Conservation (phyloP, 1,140 invertebrate genomes). For the Monomorium pharaonis region DNA sequence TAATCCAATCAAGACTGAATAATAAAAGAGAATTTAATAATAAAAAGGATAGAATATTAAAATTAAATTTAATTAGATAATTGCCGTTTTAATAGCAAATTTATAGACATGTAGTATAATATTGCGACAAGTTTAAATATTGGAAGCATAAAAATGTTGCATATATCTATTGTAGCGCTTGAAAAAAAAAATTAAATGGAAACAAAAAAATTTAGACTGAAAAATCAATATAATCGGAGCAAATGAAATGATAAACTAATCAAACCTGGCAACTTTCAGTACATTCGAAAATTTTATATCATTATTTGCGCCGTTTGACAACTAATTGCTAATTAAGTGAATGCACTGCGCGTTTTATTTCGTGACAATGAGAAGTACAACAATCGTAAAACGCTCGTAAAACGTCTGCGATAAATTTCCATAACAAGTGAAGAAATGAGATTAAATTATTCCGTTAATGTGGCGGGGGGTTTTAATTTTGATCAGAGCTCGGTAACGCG, state of each 20-base stretch:
- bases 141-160: not conserved
- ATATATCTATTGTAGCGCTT: not conserved
- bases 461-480: slow-evolving; percentile 29
- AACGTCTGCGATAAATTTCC: slow-evolving; percentile 35
- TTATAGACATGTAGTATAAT: not conserved
- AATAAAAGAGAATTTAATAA: not conserved
- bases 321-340: not conserved
- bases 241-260: not conserved
- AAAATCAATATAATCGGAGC: not conserved
- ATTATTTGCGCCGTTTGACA: not conserved
- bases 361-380: not conserved
- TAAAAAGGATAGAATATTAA: not conserved
- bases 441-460: slow-evolving; percentile 50
- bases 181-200: not conserved
- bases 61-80: not conserved
- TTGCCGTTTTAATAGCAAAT: not conserved
- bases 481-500: slow-evolving; percentile 29
- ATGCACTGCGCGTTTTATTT: not conserved
- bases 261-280: not conserved
- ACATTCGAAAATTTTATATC: not conserved
- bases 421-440: slow-evolving; percentile 40
- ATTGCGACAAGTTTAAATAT: not conserved
- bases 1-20: not conserved
- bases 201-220: not conserved
- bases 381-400: slow-evolving; percentile 3